These are phyloP conservation scores for Anhinga rufa DNA, from an alignment of 2,113 vertebrate genomes.

Conservation along the genomic window DNA sequence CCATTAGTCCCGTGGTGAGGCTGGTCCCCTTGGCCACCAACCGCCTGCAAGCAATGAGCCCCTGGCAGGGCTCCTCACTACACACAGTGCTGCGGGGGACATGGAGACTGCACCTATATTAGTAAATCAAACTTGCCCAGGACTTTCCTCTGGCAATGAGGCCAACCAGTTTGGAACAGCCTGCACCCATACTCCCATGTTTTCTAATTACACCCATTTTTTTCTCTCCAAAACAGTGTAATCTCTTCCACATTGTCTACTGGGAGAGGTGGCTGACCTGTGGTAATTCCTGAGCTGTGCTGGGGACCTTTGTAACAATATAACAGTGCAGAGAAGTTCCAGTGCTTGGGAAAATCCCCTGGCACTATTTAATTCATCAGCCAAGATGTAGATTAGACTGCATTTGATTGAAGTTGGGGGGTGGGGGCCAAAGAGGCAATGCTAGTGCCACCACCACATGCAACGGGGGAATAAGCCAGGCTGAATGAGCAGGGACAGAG, in stretches of 20 bases:
- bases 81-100: accelerated
- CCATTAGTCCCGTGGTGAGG: not conserved
- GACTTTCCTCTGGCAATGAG: not conserved
- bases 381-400: not conserved
- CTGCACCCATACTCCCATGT: not conserved
- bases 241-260: not conserved
- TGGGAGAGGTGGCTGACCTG: not conserved
- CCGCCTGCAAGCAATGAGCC: not conserved
- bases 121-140: not conserved
- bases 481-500: too few relatives aligned
- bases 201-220: not conserved
- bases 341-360: not conserved
- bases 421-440: too few relatives aligned
- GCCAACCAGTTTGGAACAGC: not conserved
- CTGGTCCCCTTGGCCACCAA: not conserved
- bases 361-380: not conserved
- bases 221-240: not conserved
- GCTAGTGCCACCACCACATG: too few relatives aligned
- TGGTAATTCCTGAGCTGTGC: not conserved
- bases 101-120: not conserved
- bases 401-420: too few relatives aligned
- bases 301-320: not conserved
- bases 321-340: not conserved
- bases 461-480: too few relatives aligned
- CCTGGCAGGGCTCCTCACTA: not conserved